Base-by-base conservation (phyloP, 2,888 invertebrate genomes). In the Stramonita haemastoma region DNA sequence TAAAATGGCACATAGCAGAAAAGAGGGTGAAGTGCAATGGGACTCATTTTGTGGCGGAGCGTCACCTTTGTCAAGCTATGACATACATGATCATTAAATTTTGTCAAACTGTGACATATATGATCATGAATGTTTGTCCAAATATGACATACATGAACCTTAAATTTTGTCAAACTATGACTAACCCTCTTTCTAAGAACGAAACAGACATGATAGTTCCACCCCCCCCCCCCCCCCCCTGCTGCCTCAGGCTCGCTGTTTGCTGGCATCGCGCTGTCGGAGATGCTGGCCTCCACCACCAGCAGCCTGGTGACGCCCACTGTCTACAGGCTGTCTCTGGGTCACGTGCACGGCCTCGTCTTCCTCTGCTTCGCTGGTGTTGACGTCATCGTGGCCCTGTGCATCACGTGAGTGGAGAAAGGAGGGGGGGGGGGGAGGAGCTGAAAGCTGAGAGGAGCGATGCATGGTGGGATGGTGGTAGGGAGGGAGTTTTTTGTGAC, bases 201-300 rank as follows among this genome's bases (percentile, higher is more conserved):
- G n/a, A n/a, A n/a, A n/a, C n/a, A n/a, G n/a, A n/a, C n/a, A n/a
- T n/a, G n/a, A n/a, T n/a, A n/a, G n/a, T n/a, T n/a, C n/a, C n/a
- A n/a, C n/a, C n/a, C n/a, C n/a, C n/a, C n/a, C n/a, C n/a, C n/a
- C n/a, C n/a, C 46, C 8, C 46, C 46, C 46, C 46, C 46, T 46
- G 8, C 46, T 46, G 46, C 84, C n/a, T n/a, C n/a, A 85, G 84
- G 57, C 29, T 26, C 57, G 29, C 57, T 85, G 84, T 85, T 85
- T 34, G 84, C 84, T 57, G 84, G 84, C 57, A 85, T 85, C 32
- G 84, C 57, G 0, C 29, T 85, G 29, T 29, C 57, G 19, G 84
- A 85, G 84, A 85, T 85, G 84, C 57, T 85, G 84, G 2, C 66
- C 26, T 6, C 66, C 13, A 66, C 66, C 17, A 17, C 26, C 19